Base-by-base conservation (phyloP, 2,888 invertebrate species). In the Pachymerium ferrugineum region DNA sequence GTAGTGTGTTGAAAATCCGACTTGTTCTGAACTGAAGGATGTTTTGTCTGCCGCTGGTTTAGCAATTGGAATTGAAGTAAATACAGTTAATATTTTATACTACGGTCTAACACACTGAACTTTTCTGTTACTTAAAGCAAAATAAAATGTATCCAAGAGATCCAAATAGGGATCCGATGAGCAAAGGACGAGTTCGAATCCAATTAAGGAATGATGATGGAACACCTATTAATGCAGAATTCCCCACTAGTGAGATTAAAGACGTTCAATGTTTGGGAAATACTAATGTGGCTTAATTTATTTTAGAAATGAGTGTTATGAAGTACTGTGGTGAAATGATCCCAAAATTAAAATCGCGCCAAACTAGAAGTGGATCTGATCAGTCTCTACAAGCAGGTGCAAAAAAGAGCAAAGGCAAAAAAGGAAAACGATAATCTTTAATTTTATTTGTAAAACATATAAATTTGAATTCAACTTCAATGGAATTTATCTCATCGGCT, bases 161-260 rank as follows among this genome's bases (percentile, higher is more conserved):
- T 82, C 87, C 88, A 75, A 97, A 96, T 82, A 93, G 94, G 84
- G 98, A 98, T 84, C 85, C 90, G 75, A 84, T 90, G 68, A 89
- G 87, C 79, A 87, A 93, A 77, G 98, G 98, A 0, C 87, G 98
- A 75, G 91, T 99, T 76, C 86, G 97, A 73, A 90, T 99, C 0
- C 97, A 98, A 81, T 83, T 99, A 75, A 93, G 90, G 81, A 91
- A 94, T 82, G 94, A 95, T 80, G 93, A 96, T 83, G 95, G 94
- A 0, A 85, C 88, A 22, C 88, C 90, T 0, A 84, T 89, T 30
- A 89, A 90, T 80, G 82, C 88, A 0, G 88, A 89, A 42, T 91
- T 90, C 79, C 86, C 90, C 0, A 88, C 89, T 0, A 87, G 86
- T 86, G 81, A 83, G 84, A 4, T 3, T 19, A 10, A 31, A 6